A percentile compares a stretch with the other conserved stretches of the same genome.
Evolutionary conservation across 2,888 invertebrate species (phyloP).

Genomic region (Zygaena filipendulae): DNA sequence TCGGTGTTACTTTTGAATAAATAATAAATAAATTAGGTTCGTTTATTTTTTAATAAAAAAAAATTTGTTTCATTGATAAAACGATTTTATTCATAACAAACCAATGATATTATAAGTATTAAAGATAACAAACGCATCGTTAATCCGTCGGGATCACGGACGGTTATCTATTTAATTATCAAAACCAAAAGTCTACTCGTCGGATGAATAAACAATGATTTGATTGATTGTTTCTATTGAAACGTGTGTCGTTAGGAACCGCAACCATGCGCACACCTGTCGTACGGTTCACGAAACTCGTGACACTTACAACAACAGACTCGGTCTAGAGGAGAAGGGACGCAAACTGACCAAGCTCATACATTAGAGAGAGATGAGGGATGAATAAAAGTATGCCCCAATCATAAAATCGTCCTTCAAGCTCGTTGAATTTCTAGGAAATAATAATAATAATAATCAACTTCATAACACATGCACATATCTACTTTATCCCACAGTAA

Average conservation of each 20-base stretch:
- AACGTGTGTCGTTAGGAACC: conserved; percentile 60
- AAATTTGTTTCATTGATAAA: too few relatives aligned
- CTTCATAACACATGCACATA: too few relatives aligned
- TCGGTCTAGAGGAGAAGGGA: conserved; percentile 35
- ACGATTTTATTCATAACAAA: too few relatives aligned
- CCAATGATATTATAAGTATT: too few relatives aligned
- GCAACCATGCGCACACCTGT: conserved; percentile 64
- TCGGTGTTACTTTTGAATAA: too few relatives aligned
- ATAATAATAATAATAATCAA: too few relatives aligned
- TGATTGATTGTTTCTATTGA: conserved; percentile 64
- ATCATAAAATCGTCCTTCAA: conserved; percentile 36
- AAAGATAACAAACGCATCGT: too few relatives aligned
- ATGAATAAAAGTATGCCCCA: conserved; percentile 34
- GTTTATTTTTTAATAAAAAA: too few relatives aligned
- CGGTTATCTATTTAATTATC: conserved; percentile 8
- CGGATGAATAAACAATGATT: conserved; percentile 56
- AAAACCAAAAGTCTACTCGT: conserved; percentile 34
- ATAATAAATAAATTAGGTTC: too few relatives aligned
- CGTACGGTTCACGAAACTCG: conserved; percentile 56
- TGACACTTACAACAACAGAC: conserved; percentile 60
- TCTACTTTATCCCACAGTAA: too few relatives aligned
- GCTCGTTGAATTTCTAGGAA: conserved; percentile 36
- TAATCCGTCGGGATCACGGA: too few relatives aligned
- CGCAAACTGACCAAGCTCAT: conserved; percentile 21
- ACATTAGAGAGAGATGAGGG: conserved; percentile 28